Conservation (phyloP, 2,888 invertebrate genomes). For the Parelbella ahira region DNA sequence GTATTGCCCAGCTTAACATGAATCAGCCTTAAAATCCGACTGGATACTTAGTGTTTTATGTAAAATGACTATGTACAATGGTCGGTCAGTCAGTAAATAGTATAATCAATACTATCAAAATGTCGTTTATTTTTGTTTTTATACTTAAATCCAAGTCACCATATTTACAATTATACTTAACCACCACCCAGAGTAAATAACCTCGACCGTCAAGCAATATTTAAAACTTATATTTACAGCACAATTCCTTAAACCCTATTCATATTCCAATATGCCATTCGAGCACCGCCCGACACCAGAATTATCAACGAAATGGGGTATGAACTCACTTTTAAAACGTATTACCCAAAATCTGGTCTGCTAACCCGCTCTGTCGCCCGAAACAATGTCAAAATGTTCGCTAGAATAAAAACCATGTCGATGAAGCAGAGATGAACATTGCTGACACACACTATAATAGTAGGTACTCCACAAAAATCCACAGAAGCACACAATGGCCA, state of each 20-base stretch:
- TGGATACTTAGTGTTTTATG: too few relatives aligned
- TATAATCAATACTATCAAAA: too few relatives aligned
- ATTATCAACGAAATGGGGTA: constrained; percentile 71
- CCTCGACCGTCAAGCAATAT: constrained; percentile 18
- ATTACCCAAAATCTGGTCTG: constrained; percentile 52
- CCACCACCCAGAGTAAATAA: constrained; percentile 33
- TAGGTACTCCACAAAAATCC: constrained; percentile 36
- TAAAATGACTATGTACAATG: too few relatives aligned
- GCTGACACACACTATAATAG: constrained; percentile 31
- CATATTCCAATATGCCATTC: constrained; percentile 41
- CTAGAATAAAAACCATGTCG: constrained; percentile 66
- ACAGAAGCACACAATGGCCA: constrained; percentile 45
- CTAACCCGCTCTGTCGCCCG: constrained; percentile 38
- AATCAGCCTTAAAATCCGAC: too few relatives aligned
- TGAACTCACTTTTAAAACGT: constrained; percentile 66
- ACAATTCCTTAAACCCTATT: constrained; percentile 27
- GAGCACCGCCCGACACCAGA: constrained; percentile 59
- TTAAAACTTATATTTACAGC: constrained; percentile 22
- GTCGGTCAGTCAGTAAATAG: too few relatives aligned
- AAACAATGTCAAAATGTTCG: constrained; percentile 54
- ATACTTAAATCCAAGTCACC: not conserved
- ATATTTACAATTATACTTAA: constrained; percentile 6
- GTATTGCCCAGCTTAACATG: too few relatives aligned
- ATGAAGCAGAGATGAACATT: constrained; percentile 48
- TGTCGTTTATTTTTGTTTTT: not conserved